phyloP scores from a whole-genome alignment of 92 coral and sea anemone genomes.

The Isaurus tuberculatus region DNA sequence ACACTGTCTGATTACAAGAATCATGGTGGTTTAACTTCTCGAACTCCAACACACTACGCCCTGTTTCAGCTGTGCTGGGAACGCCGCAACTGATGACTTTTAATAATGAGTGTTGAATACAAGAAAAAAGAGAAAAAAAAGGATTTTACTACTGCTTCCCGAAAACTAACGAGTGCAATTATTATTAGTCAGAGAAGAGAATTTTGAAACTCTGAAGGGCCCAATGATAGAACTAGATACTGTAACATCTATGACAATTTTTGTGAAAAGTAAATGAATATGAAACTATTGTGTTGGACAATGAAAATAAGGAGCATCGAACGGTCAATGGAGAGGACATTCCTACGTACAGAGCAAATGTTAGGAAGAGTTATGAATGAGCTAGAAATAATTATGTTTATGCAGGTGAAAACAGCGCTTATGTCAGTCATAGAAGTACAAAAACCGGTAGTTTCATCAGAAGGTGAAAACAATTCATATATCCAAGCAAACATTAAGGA shows the following conservation, averaged over 20 bases:
- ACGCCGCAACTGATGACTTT: too few relatives aligned
- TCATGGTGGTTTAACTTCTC: too few relatives aligned
- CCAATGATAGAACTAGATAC: slow-evolving; percentile 32
- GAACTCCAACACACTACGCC: too few relatives aligned
- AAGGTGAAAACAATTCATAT: neutral
- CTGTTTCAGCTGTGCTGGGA: too few relatives aligned
- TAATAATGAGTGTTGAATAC: slow-evolving; percentile 36
- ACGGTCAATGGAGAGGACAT: slow-evolving; percentile 43
- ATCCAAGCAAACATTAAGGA: neutral
- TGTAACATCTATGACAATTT: slow-evolving; percentile 38
- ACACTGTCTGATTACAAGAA: too few relatives aligned
- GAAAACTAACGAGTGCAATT: slow-evolving; percentile 36
- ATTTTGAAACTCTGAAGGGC: slow-evolving; percentile 18
- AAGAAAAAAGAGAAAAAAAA: slow-evolving; percentile 40
- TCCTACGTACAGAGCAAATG: slow-evolving; percentile 34
- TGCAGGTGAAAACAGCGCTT: slow-evolving; percentile 21
- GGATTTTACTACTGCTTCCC: slow-evolving; percentile 17
- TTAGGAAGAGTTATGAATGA: slow-evolving; percentile 26
- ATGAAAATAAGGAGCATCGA: slow-evolving; percentile 34
- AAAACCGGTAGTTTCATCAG: neutral
- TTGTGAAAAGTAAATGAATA: slow-evolving; percentile 42
- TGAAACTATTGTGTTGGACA: slow-evolving; percentile 38
- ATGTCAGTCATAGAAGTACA: neutral
- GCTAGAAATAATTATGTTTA: slow-evolving; percentile 41
- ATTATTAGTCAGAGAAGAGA: slow-evolving; percentile 24